Evolutionary conservation across 1,140 invertebrate species (phyloP), one percentile per base, ranked within the genome.

Genomic region (Euglossa dilemma): DNA sequence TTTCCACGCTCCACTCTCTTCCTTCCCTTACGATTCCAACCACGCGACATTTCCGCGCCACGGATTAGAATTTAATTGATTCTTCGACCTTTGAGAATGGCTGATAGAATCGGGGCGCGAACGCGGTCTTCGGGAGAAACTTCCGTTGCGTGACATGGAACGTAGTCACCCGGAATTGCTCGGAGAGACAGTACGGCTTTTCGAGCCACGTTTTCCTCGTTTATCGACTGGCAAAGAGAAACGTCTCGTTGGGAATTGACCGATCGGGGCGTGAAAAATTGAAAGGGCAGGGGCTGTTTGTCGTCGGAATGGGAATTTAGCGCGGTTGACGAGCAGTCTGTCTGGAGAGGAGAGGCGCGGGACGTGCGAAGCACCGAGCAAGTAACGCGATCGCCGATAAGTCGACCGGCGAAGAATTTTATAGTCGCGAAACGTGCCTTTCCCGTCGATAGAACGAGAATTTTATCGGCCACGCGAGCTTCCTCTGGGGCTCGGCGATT

Each of bases 331-430:
- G 52, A 43, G 18, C 61, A 66, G 54, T 57, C 56, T 16, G 25
- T 18, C 9, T n/a, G 70, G 43, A 50, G 61, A n/a, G 59, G 47
- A 3, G 56, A 28, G 25, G 45, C 23, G 56, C 9, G 69, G 20
- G 52, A 72, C 69, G 67, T 61, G 77, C 28, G 11, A 72, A 72
- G 56, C 47, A 61, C 69, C 77, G 45, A 9, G 16, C 28, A 57
- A 25, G 61, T 69, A 80, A 72, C 72, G 43, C 36, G 61, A 81
- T 67, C 50, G 56, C 50, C 72, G 61, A 75, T 81, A 81, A 81
- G 79, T 56, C 59, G 23, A 45, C 50, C 57, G 59, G 28, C 45
- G 70, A 54, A 45, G 72, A 75, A 75, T 81, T 81, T 81, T 75
- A 81, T 67, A 66, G 79, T 66, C 72, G n/a, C 61, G 61, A 66